Percentiles rank a stretch among this genome's conserved stretches.
These are phyloP conservation scores for Nymphalis io DNA, from an alignment of 1,140 invertebrate species.

Conservation along the genomic window DNA sequence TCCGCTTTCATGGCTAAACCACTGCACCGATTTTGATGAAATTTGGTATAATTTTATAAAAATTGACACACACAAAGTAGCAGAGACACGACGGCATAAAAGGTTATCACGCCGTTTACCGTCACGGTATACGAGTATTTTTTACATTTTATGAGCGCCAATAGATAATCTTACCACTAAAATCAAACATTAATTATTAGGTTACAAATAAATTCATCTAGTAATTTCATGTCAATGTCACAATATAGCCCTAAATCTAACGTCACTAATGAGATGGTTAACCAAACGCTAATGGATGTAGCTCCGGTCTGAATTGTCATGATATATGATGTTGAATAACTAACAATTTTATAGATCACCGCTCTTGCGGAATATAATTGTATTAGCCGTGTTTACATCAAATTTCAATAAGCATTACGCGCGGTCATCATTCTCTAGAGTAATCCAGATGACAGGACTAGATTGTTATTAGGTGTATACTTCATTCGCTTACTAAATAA, in stretches of 20 bases:
- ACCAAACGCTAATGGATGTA: slow-evolving; percentile 47
- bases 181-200: neutral
- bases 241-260: slow-evolving; percentile 40
- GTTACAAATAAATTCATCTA: neutral
- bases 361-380: neutral
- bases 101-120: too few species aligned
- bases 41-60: too few species aligned
- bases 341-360: slow-evolving; percentile 46
- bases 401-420: neutral
- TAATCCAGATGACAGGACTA: neutral
- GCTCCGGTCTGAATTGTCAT: slow-evolving; percentile 39
- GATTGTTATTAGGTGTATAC: neutral
- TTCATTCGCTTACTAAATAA: neutral
- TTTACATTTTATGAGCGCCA: too few species aligned
- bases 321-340: slow-evolving; percentile 42
- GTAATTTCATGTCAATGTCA: slow-evolving; percentile 13
- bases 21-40: too few species aligned
- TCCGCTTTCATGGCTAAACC: too few species aligned
- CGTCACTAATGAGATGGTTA: slow-evolving; percentile 54
- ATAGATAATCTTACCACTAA: too few species aligned
- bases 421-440: neutral
- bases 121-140: too few species aligned
- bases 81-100: too few species aligned
- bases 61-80: too few species aligned
- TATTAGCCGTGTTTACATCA: slow-evolving; percentile 9